phyloP scores from a whole-genome alignment of 2,113 vertebrate genomes.

The Perca fluviatilis region DNA sequence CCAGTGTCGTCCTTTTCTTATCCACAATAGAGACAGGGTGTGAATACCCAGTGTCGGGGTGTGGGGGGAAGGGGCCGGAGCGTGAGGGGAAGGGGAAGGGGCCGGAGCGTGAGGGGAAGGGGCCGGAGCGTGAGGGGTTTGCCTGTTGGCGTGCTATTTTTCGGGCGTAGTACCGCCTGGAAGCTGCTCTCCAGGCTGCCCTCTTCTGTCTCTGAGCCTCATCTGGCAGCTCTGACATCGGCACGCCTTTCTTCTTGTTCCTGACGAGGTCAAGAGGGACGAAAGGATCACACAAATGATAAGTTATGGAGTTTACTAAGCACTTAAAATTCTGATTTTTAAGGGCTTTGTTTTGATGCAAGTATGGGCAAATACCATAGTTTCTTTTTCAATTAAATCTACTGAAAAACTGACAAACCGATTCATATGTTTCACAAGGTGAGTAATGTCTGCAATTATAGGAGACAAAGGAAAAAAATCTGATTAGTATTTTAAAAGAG shows the following conservation, averaged over 20 bases:
- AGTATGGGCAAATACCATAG: too few relatives aligned
- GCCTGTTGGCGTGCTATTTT: conserved; percentile 75
- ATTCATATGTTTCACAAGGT: too few relatives aligned
- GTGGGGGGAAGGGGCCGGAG: neutral
- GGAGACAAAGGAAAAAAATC: too few relatives aligned
- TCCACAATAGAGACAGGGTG: neutral
- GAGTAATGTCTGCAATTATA: too few relatives aligned
- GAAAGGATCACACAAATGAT: neutral
- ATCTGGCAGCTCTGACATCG: conserved; percentile 63
- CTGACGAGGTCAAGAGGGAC: conserved; percentile 34
- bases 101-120: neutral
- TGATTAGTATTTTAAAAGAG: too few relatives aligned
- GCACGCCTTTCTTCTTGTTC: conserved; percentile 59
- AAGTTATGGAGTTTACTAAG: neutral
- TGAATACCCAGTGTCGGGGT: neutral
- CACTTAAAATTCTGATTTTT: neutral
- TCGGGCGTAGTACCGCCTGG: conserved; percentile 77
- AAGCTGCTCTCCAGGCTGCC: conserved; percentile 79
- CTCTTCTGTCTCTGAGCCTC: conserved; percentile 75
- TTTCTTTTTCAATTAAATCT: too few relatives aligned
- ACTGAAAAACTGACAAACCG: too few relatives aligned
- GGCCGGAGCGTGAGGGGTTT: neutral
- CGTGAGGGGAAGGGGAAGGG: neutral
- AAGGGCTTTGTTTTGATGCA: neutral
- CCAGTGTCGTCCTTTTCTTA: conserved; percentile 13